These are phyloP conservation scores for Acomys russatus DNA, from an alignment of 2,797 vertebrate genomes.

Conservation along the genomic window DNA sequence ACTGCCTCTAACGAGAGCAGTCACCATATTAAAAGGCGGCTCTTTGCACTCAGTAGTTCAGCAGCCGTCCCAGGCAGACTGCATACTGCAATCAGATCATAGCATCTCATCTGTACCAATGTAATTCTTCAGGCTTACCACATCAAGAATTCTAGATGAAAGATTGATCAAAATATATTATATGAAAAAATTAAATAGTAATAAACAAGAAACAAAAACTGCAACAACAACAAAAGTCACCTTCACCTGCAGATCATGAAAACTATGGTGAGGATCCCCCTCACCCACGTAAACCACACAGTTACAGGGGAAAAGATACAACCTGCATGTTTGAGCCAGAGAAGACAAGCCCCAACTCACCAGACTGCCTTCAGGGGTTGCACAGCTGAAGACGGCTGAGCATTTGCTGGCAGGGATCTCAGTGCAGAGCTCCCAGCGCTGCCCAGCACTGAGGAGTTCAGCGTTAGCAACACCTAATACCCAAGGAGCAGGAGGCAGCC, in stretches of 20 bases:
- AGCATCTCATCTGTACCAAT: neutral
- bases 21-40: neutral
- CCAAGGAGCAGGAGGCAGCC: neutral
- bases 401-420: neutral
- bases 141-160: neutral
- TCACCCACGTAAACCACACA: neutral
- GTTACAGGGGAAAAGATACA: neutral
- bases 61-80: neutral
- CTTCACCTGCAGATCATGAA: neutral
- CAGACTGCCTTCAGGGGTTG: too few relatives aligned
- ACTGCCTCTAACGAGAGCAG: neutral
- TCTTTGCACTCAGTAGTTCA: neutral
- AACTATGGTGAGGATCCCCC: neutral
- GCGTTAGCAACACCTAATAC: neutral
- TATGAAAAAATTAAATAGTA: neutral
- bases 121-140: constrained; percentile 63
- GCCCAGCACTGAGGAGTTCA: neutral
- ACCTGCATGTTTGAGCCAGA: neutral
- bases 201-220: neutral
- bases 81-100: constrained; percentile 70
- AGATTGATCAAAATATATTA: neutral
- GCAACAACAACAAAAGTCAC: neutral
- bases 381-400: neutral
- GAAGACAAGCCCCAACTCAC: neutral
- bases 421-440: neutral